Evolutionary conservation across 2,888 invertebrate species (phyloP).

Genomic region (Pherbina coryleti): DNA sequence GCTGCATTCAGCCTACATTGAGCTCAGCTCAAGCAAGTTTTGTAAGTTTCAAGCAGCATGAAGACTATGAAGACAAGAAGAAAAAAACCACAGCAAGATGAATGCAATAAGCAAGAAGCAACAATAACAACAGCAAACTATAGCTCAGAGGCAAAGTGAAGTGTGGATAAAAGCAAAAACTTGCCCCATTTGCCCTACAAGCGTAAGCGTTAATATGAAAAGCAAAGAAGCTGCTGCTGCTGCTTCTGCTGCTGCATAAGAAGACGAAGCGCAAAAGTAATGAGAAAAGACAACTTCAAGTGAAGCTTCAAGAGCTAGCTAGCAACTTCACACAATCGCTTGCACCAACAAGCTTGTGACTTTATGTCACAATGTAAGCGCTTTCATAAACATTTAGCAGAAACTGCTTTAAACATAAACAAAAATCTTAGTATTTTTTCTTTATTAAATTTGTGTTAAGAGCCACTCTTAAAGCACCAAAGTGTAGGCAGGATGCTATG

Average conservation of each 20-base stretch:
- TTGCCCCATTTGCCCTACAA: constrained; percentile 35
- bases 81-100: not conserved
- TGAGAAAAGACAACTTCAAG: constrained; percentile 19
- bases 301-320: not conserved
- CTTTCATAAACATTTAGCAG: too few relatives aligned
- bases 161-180: constrained; percentile 5
- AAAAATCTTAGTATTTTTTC: not conserved
- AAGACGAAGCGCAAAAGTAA: not conserved
- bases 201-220: constrained; percentile 25
- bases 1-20: not conserved
- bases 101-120: not conserved
- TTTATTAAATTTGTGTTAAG: not conserved
- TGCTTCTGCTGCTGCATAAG: not conserved
- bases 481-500: not conserved
- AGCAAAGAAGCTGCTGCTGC: not conserved
- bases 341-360: too few relatives aligned
- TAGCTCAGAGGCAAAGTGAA: not conserved
- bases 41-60: constrained; percentile 16
- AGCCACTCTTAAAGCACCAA: not conserved
- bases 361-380: too few relatives aligned
- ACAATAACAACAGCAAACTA: not conserved
- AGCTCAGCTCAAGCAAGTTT: constrained; percentile 10
- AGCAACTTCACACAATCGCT: too few relatives aligned
- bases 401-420: not conserved
- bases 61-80: not conserved